Percentiles rank a stretch among this genome's conserved stretches.
phyloP scores from a whole-genome alignment of 2,888 invertebrate genomes.

The Gastracanthus pulcherrimus region DNA sequence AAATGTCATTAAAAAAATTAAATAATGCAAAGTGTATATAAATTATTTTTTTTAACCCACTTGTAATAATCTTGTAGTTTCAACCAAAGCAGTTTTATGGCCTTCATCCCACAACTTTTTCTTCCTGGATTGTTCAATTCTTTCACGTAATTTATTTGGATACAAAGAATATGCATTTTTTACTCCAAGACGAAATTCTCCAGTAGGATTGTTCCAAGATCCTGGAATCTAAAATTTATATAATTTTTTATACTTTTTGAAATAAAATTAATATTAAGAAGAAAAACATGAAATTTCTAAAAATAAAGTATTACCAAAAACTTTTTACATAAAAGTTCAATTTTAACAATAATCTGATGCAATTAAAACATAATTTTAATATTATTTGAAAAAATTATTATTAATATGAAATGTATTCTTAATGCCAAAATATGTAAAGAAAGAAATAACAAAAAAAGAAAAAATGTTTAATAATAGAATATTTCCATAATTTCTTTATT shows the following conservation, averaged over 20 bases:
- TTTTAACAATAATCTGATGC: neutral
- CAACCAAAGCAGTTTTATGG: conserved; percentile 89
- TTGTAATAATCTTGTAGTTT: conserved; percentile 86
- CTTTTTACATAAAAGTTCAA: neutral
- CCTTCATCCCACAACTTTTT: conserved; percentile 91
- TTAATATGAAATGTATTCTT: no score
- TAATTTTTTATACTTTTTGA: neutral
- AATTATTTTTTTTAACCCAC: conserved; percentile 63
- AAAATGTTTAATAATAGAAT: no score
- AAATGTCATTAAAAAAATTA: conserved; percentile 20
- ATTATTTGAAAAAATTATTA: no score
- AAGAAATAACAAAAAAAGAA: no score
- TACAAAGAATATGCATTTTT: conserved; percentile 93
- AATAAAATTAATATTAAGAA: neutral
- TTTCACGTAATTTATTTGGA: conserved; percentile 89
- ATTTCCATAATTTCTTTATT: no score
- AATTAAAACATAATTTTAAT: no score
- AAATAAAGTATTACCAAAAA: neutral
- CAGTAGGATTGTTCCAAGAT: conserved; percentile 90
- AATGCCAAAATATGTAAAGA: no score
- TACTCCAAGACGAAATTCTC: conserved; percentile 91
- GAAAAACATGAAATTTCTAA: neutral
- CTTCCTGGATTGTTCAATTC: conserved; percentile 86
- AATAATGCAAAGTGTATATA: neutral
- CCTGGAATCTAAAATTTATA: conserved; percentile 85